Evolutionary conservation across 1,140 invertebrate species (phyloP).

Genomic region (Wasmannia auropunctata): DNA sequence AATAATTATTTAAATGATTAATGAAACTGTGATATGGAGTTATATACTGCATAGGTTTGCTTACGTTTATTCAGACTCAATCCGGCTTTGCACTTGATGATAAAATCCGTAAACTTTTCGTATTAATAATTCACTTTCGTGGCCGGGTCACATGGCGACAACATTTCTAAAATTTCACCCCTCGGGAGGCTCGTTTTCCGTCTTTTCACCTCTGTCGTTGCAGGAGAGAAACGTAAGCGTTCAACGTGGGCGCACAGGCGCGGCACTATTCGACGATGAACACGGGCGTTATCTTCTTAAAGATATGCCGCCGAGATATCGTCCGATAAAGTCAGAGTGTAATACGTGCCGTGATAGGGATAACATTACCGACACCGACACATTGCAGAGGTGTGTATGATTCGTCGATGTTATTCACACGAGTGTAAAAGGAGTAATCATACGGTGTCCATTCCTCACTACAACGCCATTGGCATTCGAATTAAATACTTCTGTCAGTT

Average conservation of each 20-base stretch:
- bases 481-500: neutral
- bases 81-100: neutral
- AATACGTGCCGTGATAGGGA: constrained; percentile 59
- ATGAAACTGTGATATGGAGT: neutral
- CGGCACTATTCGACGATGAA: constrained; percentile 73
- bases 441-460: neutral
- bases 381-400: neutral
- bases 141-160: neutral
- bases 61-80: constrained; percentile 14
- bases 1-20: neutral
- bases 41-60: neutral
- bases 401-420: neutral
- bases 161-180: constrained; percentile 14
- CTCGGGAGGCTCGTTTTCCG: neutral
- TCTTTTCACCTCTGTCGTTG: neutral
- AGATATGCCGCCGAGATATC: constrained; percentile 82
- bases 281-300: constrained; percentile 78
- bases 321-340: constrained; percentile 79
- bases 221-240: neutral
- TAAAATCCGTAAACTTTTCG: neutral
- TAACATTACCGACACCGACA: constrained; percentile 27
- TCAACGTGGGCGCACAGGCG: constrained; percentile 66
- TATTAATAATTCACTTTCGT: neutral
- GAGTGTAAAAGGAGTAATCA: neutral
- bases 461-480: neutral